Conservation (phyloP, 2,888 invertebrate genomes). For the Serrognathus titanus region DNA sequence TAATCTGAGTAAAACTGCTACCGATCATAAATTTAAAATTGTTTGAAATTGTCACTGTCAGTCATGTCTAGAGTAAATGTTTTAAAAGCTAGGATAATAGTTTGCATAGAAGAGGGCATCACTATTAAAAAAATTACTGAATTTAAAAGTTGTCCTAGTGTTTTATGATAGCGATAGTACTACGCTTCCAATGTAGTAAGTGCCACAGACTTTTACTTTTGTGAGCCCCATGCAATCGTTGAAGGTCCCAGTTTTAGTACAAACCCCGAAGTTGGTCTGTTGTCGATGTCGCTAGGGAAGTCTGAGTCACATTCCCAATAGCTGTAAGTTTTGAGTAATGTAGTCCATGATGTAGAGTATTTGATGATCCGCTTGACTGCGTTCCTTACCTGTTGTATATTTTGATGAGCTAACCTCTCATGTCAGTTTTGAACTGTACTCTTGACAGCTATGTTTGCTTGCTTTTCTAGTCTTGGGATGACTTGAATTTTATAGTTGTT, state of each 20-base stretch:
- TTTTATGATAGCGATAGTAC: no score
- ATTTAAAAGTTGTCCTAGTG: no score
- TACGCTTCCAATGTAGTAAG: neutral
- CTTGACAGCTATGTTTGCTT: neutral
- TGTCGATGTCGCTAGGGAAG: neutral
- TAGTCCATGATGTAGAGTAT: slow-evolving; percentile 9
- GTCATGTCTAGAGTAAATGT: no score
- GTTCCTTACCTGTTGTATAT: slow-evolving; percentile 1
- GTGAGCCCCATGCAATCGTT: neutral
- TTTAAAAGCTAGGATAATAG: no score
- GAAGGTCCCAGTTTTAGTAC: neutral
- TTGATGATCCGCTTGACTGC: slow-evolving; percentile 17
- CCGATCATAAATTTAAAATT: no score
- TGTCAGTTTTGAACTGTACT: neutral
- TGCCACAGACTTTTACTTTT: neutral
- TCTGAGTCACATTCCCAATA: neutral
- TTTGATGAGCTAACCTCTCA: slow-evolving; percentile 6
- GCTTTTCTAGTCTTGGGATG: no score
- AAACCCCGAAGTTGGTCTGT: neutral
- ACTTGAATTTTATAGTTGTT: slow-evolving; percentile 3
- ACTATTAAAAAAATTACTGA: no score
- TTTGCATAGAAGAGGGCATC: no score
- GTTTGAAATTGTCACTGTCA: no score
- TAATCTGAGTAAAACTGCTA: no score
- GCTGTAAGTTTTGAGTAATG: neutral